A percentile compares a stretch with the other conserved stretches of the same genome.
Evolutionary conservation across 2,888 invertebrate genomes (phyloP).

Genomic region (Nasonia oneida): DNA sequence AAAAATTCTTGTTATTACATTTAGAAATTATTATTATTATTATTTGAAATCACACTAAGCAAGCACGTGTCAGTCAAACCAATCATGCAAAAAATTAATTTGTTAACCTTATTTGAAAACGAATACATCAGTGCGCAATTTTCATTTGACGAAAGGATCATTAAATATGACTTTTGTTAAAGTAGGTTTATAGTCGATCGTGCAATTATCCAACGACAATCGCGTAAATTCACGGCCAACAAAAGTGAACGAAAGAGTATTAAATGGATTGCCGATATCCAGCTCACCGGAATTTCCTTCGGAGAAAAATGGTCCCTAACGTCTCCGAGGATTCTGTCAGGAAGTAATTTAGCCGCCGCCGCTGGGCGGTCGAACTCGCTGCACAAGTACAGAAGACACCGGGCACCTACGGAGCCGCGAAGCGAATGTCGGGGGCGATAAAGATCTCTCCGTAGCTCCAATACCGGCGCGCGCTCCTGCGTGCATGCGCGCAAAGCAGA

Average conservation of each 20-base stretch:
- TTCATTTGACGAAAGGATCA: neutral
- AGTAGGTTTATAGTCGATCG: neutral
- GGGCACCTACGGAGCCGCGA: constrained; percentile 3
- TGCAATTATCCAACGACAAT: neutral
- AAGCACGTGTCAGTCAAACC: neutral
- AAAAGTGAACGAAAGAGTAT: neutral
- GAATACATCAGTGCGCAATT: no score
- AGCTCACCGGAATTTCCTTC: constrained; percentile 61
- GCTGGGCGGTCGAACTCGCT: neutral
- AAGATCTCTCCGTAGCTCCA: neutral
- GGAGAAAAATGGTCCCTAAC: constrained; percentile 54
- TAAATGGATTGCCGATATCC: neutral
- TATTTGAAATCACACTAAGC: neutral
- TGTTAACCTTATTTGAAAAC: no score
- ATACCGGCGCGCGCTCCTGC: no score
- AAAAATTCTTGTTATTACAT: neutral
- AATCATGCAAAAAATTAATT: no score
- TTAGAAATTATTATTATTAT: neutral
- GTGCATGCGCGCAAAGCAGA: constrained; percentile 33
- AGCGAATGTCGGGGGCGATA: constrained; percentile 16
- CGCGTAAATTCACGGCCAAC: neutral
- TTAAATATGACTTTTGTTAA: neutral
- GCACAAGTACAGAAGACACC: neutral
- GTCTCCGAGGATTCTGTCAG: neutral
- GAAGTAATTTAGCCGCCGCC: neutral